These are phyloP conservation scores for Lacanobia wlatinum DNA, from an alignment of 2,888 invertebrate genomes.

Conservation along the genomic window DNA sequence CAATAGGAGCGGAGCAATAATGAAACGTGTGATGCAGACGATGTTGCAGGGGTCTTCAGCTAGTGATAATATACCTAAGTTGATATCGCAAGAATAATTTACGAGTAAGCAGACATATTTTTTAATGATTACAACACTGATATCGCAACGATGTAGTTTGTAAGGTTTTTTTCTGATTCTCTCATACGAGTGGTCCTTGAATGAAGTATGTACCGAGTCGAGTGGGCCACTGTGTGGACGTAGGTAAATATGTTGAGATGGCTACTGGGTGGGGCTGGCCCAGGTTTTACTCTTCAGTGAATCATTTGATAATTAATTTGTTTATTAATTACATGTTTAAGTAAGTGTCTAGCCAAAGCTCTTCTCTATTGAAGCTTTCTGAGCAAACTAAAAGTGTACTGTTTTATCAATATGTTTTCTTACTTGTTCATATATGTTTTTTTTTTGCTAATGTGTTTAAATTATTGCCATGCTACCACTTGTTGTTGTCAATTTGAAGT, in stretches of 20 bases:
- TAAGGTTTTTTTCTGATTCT: slow-evolving; percentile 49
- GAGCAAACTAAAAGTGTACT: not conserved
- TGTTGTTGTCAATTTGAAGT: not conserved
- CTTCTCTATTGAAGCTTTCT: not conserved
- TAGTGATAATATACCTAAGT: not conserved
- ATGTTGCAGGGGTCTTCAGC: too few relatives aligned
- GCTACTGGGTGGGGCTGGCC: slow-evolving; percentile 60
- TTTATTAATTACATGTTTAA: slow-evolving; percentile 5
- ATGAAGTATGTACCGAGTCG: slow-evolving; percentile 48
- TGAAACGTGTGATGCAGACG: too few relatives aligned
- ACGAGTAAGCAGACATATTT: slow-evolving; percentile 10
- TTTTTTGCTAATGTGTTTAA: not conserved
- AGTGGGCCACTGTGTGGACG: slow-evolving; percentile 52
- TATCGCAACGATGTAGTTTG: slow-evolving; percentile 46
- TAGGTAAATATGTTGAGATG: slow-evolving; percentile 61
- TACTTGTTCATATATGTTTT: not conserved
- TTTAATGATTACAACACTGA: slow-evolving; percentile 53
- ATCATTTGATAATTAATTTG: slow-evolving; percentile 34
- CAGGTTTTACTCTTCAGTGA: not conserved
- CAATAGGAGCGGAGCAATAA: too few relatives aligned
- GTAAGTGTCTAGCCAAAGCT: not conserved
- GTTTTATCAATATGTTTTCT: not conserved
- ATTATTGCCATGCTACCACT: not conserved
- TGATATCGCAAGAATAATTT: not conserved
- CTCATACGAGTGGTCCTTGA: slow-evolving; percentile 59